A percentile compares a stretch with the other conserved stretches of the same genome.
These are phyloP conservation scores for Ormyrus nitidulus DNA, from an alignment of 2,888 invertebrate genomes.

Conservation along the genomic window DNA sequence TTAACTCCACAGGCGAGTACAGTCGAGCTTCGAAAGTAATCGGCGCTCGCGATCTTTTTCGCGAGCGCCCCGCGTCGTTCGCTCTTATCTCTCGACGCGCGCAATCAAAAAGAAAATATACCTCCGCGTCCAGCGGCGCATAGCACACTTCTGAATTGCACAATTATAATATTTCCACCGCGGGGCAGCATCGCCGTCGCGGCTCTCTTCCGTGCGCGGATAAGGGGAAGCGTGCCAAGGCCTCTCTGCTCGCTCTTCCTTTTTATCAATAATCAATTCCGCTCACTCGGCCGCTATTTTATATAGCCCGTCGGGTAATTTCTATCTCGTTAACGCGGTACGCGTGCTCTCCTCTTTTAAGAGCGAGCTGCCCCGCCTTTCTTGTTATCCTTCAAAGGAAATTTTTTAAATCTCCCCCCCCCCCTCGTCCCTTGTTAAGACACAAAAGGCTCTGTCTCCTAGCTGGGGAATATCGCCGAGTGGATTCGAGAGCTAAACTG, in stretches of 20 bases:
- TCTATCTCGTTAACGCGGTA: background rate
- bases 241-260: background rate
- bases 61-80: background rate
- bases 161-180: conserved; percentile 30
- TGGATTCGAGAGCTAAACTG: conserved; percentile 10
- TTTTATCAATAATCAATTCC: conserved; percentile 38
- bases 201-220: background rate
- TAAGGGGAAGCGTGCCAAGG: conserved; percentile 48
- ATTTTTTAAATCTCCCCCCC: background rate
- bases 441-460: conserved; percentile 8
- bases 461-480: background rate
- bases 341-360: background rate
- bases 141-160: background rate
- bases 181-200: background rate
- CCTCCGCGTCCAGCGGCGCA: background rate
- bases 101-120: conserved; percentile 13
- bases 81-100: background rate
- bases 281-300: background rate
- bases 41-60: background rate
- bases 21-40: too few relatives aligned
- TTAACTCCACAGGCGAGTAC: too few relatives aligned
- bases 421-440: background rate
- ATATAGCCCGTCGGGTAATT: conserved; percentile 7
- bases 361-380: background rate
- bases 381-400: conserved; percentile 19